Evolutionary conservation across 2,113 vertebrate genomes (phyloP).

Genomic region (Phylloscopus trochiloides): DNA sequence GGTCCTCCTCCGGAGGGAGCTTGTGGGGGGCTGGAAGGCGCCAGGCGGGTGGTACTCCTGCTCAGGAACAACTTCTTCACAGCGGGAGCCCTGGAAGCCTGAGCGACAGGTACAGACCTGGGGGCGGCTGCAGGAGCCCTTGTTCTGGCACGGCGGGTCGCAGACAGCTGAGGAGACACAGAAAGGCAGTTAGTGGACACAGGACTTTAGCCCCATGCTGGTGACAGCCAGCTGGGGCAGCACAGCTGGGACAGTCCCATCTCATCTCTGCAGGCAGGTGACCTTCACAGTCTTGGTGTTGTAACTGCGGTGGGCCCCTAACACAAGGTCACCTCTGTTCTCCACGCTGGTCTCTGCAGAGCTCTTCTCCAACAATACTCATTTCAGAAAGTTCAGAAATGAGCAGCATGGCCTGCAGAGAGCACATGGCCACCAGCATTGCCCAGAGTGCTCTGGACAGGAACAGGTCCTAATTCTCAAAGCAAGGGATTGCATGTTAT

Average conservation of each 20-base stretch:
- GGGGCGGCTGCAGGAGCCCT: conserved; percentile 79
- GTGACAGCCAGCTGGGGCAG: background rate
- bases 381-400: background rate
- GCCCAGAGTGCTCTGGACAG: background rate
- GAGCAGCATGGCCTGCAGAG: background rate
- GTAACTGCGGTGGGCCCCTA: background rate
- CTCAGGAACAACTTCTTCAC: conserved; percentile 75
- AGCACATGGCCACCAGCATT: background rate
- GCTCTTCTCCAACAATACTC: background rate
- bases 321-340: background rate
- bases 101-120: conserved; percentile 80
- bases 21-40: background rate
- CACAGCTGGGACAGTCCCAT: background rate
- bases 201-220: background rate
- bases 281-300: background rate
- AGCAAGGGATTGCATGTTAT: background rate
- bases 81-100: conserved; percentile 75
- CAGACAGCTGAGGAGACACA: conserved; percentile 76
- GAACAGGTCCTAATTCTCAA: background rate
- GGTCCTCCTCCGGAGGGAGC: conserved; percentile 41
- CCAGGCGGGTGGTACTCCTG: conserved; percentile 73
- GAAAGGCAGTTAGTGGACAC: background rate
- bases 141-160: conserved; percentile 79
- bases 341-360: background rate
- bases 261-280: background rate